These are phyloP conservation scores for Lycocorax pyrrhopterus DNA, from an alignment of 2,113 vertebrate species.

Conservation along the genomic window DNA sequence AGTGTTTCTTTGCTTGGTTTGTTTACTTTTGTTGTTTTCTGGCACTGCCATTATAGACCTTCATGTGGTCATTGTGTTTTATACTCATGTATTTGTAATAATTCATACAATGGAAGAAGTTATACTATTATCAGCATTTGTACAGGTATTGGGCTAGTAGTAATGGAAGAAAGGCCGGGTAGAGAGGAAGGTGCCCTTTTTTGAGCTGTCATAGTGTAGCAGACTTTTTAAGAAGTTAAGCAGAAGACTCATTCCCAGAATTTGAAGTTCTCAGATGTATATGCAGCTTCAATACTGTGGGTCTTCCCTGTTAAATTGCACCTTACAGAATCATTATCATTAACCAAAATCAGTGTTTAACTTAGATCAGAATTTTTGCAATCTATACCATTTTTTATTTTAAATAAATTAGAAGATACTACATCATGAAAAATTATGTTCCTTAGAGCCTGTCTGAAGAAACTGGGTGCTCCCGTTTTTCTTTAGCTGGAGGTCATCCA, in stretches of 20 bases:
- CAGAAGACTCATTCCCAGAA: not conserved
- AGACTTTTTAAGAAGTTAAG: not conserved
- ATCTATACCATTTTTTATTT: not conserved
- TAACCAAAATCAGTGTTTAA: not conserved
- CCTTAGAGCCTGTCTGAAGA: not conserved
- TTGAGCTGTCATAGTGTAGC: not conserved
- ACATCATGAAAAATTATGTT: fast-evolving
- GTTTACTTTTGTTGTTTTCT: not conserved
- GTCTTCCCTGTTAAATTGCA: not conserved
- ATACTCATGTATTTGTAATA: not conserved
- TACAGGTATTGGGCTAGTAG: not conserved
- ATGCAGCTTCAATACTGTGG: not conserved
- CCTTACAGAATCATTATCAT: not conserved
- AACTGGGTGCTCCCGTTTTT: not conserved
- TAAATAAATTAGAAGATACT: not conserved
- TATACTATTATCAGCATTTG: not conserved
- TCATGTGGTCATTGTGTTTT: not conserved
- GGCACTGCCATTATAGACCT: not conserved
- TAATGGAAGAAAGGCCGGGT: not conserved
- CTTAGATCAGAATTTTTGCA: not conserved
- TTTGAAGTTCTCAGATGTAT: not conserved
- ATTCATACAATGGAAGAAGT: not conserved
- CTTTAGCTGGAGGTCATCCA: not conserved
- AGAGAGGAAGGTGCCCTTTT: not conserved
- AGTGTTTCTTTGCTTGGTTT: not conserved